These are phyloP conservation scores for Corydoras maculifer DNA, from an alignment of 2,113 vertebrate species.

Conservation along the genomic window DNA sequence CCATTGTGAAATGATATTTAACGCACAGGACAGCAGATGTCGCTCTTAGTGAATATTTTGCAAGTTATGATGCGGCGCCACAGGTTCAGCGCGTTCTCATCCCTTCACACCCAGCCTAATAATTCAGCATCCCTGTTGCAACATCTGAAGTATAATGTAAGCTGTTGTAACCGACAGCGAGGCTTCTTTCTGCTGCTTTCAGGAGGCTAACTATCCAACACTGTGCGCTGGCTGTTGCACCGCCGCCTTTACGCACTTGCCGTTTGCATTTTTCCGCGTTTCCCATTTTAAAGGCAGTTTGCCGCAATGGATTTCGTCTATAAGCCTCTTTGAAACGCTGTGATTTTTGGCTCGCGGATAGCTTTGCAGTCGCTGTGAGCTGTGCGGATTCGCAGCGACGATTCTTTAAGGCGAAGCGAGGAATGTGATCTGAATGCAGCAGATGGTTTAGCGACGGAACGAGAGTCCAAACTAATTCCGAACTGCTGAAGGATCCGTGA, in stretches of 20 bases:
- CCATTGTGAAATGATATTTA: neutral
- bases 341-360: slow-evolving; percentile 4
- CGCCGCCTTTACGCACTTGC: neutral
- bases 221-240: neutral
- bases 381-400: slow-evolving; percentile 60
- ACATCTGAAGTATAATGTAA: neutral
- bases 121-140: neutral
- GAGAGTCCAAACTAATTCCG: slow-evolving; percentile 66
- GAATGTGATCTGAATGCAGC: slow-evolving; percentile 69
- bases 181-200: neutral
- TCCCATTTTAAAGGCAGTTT: neutral
- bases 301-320: neutral
- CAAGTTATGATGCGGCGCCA: slow-evolving; percentile 26
- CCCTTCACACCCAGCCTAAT: neutral
- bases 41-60: slow-evolving; percentile 56
- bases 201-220: neutral
- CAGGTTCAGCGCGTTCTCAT: slow-evolving; percentile 29
- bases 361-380: slow-evolving; percentile 42
- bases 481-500: slow-evolving; percentile 54
- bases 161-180: neutral
- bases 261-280: neutral
- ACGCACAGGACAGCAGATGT: slow-evolving; percentile 59
- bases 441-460: slow-evolving; percentile 60
- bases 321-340: slow-evolving; percentile 5
- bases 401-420: slow-evolving; percentile 53